These are phyloP conservation scores for Cremastinae sp. DNA, from an alignment of 2,888 invertebrate species.

Conservation along the genomic window DNA sequence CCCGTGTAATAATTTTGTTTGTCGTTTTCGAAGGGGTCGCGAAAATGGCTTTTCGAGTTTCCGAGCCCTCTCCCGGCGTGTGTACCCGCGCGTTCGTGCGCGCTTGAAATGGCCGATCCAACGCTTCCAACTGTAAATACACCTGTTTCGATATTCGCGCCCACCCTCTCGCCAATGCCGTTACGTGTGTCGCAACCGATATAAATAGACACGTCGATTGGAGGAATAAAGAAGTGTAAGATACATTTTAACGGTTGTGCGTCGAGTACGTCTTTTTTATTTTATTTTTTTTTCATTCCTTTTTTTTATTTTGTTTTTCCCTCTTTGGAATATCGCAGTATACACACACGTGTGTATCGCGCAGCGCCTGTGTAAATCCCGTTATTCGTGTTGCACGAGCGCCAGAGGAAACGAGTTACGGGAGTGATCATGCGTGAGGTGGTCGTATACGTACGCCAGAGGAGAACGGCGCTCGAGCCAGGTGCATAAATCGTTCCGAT, in stretches of 20 bases:
- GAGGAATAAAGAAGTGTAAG: not conserved
- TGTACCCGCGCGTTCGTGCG: constrained; percentile 10
- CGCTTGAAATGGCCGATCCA: constrained; percentile 50
- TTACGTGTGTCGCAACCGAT: constrained; percentile 10
- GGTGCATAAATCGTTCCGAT: constrained; percentile 69
- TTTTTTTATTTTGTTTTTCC: not conserved
- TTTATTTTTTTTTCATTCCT: not conserved
- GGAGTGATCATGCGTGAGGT: constrained; percentile 57
- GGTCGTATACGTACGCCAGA: constrained; percentile 31
- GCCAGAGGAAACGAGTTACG: constrained; percentile 52
- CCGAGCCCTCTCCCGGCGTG: constrained; percentile 19
- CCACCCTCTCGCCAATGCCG: constrained; percentile 3
- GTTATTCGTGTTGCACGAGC: constrained; percentile 15
- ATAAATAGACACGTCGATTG: constrained; percentile 4
- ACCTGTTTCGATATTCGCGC: not conserved
- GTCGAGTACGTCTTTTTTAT: not conserved
- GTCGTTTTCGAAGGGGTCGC: constrained; percentile 50
- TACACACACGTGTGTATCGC: constrained; percentile 1
- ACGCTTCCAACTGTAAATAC: constrained; percentile 19
- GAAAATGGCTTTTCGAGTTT: constrained; percentile 55
- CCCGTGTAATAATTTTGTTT: constrained; percentile 55
- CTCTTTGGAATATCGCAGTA: not conserved
- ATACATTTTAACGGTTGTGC: not conserved
- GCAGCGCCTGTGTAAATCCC: not conserved
- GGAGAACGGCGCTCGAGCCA: constrained; percentile 60